phyloP scores from a whole-genome alignment of 2,888 invertebrate genomes.

The Athalia rosae region DNA sequence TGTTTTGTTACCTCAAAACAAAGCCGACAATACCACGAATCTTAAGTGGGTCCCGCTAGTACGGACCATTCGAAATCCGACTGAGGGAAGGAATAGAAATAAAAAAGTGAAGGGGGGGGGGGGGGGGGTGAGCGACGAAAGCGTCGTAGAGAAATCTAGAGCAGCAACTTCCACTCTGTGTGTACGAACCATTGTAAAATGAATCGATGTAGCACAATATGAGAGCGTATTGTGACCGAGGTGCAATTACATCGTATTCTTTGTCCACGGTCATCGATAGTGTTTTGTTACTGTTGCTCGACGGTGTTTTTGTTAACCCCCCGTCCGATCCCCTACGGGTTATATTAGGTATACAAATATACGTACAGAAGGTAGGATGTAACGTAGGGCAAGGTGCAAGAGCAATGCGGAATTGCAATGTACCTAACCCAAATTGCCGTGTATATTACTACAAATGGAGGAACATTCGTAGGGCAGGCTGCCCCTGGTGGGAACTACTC shows the following conservation, averaged over 20 bases:
- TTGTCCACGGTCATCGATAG: constrained; percentile 63
- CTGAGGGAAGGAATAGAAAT: too few relatives aligned
- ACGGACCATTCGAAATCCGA: too few relatives aligned
- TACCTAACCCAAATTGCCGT: not conserved
- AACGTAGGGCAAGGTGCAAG: constrained; percentile 61
- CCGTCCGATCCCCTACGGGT: constrained; percentile 38
- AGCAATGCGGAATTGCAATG: not conserved
- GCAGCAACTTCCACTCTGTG: not conserved
- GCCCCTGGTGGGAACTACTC: constrained; percentile 71
- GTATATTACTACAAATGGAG: too few relatives aligned
- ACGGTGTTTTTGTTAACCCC: constrained; percentile 47
- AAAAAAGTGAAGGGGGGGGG: not conserved
- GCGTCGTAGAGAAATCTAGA: constrained; percentile 47
- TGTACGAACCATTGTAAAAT: constrained; percentile 50
- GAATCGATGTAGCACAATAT: constrained; percentile 70
- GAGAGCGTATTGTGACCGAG: constrained; percentile 65
- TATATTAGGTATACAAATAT: too few relatives aligned
- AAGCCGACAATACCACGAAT: constrained; percentile 68
- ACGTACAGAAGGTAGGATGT: too few relatives aligned
- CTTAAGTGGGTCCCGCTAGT: constrained; percentile 50
- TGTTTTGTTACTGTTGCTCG: constrained; percentile 71
- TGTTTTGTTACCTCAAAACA: constrained; percentile 73
- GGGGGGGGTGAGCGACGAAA: constrained; percentile 52
- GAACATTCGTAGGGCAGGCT: constrained; percentile 4
- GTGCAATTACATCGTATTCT: constrained; percentile 63